Percentiles rank a stretch among this genome's conserved stretches.
These are phyloP conservation scores for Mormyrus hasselquistii DNA, from an alignment of 2,797 vertebrate genomes.

Conservation along the genomic window DNA sequence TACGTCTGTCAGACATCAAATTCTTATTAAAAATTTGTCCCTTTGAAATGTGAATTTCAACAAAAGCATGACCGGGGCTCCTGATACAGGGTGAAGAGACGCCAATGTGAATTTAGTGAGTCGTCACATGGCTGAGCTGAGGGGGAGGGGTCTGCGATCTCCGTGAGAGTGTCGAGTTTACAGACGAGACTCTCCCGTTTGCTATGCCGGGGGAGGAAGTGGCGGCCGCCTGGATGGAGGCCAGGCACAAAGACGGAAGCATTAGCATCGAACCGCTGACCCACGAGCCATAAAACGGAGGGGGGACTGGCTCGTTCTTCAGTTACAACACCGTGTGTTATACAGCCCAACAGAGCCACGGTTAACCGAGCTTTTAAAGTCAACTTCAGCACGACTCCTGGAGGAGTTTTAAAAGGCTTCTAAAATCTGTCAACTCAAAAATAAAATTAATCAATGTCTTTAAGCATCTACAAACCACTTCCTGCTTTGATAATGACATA, in stretches of 20 bases:
- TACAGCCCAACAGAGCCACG: background rate
- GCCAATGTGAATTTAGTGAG: conserved; percentile 8
- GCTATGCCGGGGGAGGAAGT: background rate
- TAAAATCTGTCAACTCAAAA: conserved; percentile 2
- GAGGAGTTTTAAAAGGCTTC: background rate
- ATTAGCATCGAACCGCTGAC: conserved; percentile 40
- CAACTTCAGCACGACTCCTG: background rate
- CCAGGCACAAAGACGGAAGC: conserved; percentile 25
- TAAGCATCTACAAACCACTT: background rate
- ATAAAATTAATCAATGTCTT: background rate
- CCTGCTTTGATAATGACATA: background rate
- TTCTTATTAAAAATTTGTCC: background rate
- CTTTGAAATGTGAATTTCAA: background rate
- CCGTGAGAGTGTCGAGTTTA: background rate
- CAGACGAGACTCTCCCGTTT: conserved; percentile 8
- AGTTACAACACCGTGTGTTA: background rate
- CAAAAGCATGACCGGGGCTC: background rate
- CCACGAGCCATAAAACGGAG: conserved; percentile 1
- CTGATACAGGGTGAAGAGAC: background rate
- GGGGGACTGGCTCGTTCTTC: background rate
- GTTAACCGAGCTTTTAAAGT: background rate
- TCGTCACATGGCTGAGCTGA: background rate
- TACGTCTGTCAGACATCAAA: background rate
- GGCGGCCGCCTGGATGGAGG: conserved; percentile 19
- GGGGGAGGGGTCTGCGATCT: background rate